Percentiles rank a stretch among this genome's conserved stretches.
Evolutionary conservation across 2,113 vertebrate species (phyloP).

Genomic region (Daphoenositta chrysoptera): DNA sequence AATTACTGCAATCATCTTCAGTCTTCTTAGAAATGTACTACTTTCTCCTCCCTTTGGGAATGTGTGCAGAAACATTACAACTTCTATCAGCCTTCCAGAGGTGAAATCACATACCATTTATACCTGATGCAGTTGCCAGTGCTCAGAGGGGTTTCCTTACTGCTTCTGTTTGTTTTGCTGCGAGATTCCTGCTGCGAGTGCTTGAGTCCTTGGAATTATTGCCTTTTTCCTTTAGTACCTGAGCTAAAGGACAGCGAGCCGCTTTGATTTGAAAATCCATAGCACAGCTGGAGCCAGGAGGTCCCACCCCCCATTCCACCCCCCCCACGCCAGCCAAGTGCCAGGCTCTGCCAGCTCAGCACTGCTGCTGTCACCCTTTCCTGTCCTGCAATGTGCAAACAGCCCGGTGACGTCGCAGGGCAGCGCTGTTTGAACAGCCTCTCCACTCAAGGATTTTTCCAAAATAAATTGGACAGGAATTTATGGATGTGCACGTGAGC

Average conservation of each 20-base stretch:
- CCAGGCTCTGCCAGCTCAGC: background rate
- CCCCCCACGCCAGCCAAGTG: background rate
- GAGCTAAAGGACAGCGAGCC: background rate
- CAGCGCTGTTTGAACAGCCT: background rate
- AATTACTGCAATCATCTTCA: background rate
- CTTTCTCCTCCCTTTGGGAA: background rate
- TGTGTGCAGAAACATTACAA: background rate
- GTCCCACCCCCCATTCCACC: constrained; percentile 18
- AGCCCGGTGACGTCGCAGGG: background rate
- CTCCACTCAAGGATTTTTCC: constrained; percentile 3
- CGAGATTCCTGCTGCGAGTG: background rate
- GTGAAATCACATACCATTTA: background rate
- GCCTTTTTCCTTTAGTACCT: background rate
- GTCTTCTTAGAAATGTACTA: background rate
- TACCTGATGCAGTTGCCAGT: background rate
- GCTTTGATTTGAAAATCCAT: background rate
- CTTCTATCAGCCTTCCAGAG: background rate
- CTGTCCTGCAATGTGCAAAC: constrained; percentile 24
- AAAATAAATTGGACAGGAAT: background rate
- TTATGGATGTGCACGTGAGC: background rate
- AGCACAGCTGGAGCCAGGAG: background rate
- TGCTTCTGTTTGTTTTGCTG: background rate
- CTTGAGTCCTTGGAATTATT: background rate
- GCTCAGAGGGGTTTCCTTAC: background rate
- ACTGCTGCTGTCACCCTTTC: background rate